phyloP scores from a whole-genome alignment of 2,888 invertebrate genomes.

The Hydriomena furcata region DNA sequence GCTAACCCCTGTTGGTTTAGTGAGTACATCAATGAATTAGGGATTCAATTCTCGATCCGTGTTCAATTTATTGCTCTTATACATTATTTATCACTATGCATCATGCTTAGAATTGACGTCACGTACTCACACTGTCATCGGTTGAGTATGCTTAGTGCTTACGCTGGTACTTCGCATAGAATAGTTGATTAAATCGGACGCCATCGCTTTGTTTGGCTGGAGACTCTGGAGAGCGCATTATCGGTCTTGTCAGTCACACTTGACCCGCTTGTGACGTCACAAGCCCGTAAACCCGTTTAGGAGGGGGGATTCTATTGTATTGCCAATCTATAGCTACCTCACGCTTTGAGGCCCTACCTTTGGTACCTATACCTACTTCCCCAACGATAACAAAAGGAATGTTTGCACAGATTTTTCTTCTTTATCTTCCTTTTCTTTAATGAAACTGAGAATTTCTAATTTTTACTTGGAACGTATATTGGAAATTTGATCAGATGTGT shows the following conservation, averaged over 20 bases:
- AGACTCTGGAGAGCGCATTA: slow-evolving; percentile 51
- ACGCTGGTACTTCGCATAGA: slow-evolving; percentile 53
- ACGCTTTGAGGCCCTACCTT: slow-evolving; percentile 6
- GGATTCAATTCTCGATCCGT: slow-evolving; percentile 50
- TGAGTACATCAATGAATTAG: slow-evolving; percentile 41
- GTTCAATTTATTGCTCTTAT: slow-evolving; percentile 61
- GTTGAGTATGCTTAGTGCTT: slow-evolving; percentile 46
- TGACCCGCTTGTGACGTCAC: slow-evolving; percentile 54
- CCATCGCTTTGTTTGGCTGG: slow-evolving; percentile 56
- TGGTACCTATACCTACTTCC: not conserved
- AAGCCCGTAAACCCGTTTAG: slow-evolving; percentile 38
- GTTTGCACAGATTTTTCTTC: slow-evolving; percentile 13
- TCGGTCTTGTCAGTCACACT: slow-evolving; percentile 62
- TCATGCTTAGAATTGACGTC: slow-evolving; percentile 55
- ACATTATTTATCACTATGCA: slow-evolving; percentile 56
- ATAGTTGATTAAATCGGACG: slow-evolving; percentile 62
- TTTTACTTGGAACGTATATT: slow-evolving; percentile 4
- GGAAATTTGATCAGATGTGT: not conserved
- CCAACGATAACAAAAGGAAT: slow-evolving; percentile 15
- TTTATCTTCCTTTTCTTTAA: slow-evolving; percentile 6
- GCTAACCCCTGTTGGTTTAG: slow-evolving; percentile 16
- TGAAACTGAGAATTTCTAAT: slow-evolving; percentile 9
- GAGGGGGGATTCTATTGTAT: slow-evolving; percentile 42
- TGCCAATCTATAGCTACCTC: slow-evolving; percentile 21
- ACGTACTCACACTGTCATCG: slow-evolving; percentile 50